phyloP scores from a whole-genome alignment of 2,797 vertebrate species.

The Hemibagrus guttatus region DNA sequence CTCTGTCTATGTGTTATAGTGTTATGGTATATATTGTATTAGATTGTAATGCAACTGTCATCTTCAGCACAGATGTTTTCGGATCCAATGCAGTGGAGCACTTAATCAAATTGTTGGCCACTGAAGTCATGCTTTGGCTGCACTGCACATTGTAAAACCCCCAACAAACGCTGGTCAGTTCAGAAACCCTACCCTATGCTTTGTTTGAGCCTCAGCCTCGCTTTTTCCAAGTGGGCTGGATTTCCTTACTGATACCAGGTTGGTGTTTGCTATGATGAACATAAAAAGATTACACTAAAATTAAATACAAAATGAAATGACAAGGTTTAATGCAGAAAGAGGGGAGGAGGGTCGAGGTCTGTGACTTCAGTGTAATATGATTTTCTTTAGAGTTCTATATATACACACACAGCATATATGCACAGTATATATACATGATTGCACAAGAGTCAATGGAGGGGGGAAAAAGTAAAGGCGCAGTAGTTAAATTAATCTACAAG shows the following conservation, averaged over 20 bases:
- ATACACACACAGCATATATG: not conserved
- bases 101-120: slow-evolving; percentile 14
- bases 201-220: not conserved
- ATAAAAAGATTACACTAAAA: slow-evolving; percentile 56
- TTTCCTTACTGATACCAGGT: slow-evolving; percentile 44
- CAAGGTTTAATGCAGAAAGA: slow-evolving; percentile 54
- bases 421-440: not conserved
- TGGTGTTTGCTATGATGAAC: slow-evolving; percentile 54
- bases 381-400: slow-evolving; percentile 62
- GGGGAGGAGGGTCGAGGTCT: slow-evolving; percentile 64
- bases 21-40: not conserved
- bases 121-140: slow-evolving; percentile 10
- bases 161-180: not conserved
- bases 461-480: not conserved
- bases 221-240: not conserved
- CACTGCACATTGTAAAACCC: not conserved
- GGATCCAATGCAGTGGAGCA: not conserved
- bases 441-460: not conserved
- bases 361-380: slow-evolving; percentile 71
- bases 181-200: not conserved
- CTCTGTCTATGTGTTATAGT: not conserved
- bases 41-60: slow-evolving; percentile 17
- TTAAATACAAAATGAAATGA: slow-evolving; percentile 67
- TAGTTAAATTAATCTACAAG: slow-evolving; percentile 39
- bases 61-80: slow-evolving; percentile 10